Conservation (phyloP, 2,113 vertebrate species). For the Monopterus albus region DNA sequence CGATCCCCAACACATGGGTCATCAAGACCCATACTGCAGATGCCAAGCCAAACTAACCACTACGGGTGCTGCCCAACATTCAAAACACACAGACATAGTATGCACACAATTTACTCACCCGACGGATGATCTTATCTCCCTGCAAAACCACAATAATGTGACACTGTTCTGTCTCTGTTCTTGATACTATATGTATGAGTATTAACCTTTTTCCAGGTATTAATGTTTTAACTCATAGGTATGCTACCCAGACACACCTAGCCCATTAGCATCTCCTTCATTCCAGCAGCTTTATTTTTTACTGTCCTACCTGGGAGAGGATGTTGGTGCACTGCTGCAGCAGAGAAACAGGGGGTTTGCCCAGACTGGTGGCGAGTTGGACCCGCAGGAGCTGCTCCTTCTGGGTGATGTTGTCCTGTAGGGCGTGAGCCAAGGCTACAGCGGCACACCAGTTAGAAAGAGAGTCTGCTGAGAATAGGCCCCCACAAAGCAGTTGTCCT, state of each 20-base stretch:
- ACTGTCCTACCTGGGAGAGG: conserved; percentile 91
- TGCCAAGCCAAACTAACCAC: conserved; percentile 74
- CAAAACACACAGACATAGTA: conserved; percentile 67
- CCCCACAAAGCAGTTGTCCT: conserved; percentile 95
- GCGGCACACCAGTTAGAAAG: conserved; percentile 98
- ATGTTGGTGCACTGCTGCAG: conserved; percentile 99
- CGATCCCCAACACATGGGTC: conserved; percentile 55
- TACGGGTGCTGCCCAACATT: conserved; percentile 76
- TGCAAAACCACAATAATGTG: conserved; percentile 90
- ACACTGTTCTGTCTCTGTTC: conserved; percentile 73
- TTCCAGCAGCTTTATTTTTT: background rate
- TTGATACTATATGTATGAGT: conserved; percentile 15
- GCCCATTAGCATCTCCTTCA: background rate
- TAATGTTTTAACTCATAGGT: conserved; percentile 1
- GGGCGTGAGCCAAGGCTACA: conserved; percentile 93
- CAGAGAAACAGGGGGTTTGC: conserved; percentile 95
- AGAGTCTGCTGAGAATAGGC: conserved; percentile 95
- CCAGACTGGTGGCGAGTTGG: conserved; percentile 95
- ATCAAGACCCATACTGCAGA: conserved; percentile 51
- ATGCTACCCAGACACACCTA: background rate
- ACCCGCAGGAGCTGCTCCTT: conserved; percentile 96
- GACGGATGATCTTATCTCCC: conserved; percentile 99
- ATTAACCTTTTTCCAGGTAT: conserved; percentile 8
- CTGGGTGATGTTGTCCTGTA: conserved; percentile 94
- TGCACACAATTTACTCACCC: conserved; percentile 89